Base-by-base conservation (phyloP, 1,140 invertebrate genomes). In the Daktulosphaira vitifoliae region DNA sequence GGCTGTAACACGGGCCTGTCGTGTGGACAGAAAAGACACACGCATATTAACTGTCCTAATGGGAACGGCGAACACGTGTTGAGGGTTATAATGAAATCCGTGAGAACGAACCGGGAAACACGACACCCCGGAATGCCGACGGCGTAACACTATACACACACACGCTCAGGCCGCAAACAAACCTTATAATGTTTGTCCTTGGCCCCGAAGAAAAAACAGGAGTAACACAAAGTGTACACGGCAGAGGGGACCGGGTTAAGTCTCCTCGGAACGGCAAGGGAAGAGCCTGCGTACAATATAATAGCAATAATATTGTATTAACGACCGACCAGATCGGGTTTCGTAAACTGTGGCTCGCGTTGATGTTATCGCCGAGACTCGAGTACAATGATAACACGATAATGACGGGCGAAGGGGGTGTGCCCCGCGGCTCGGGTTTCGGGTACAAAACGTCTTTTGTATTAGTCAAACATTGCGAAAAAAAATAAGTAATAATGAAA, bases 111-210 rank as follows among this genome's bases (percentile, higher is more conserved):
- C 56, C 4, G 44, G 38, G 56, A 48, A 62, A 62, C 56, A 46
- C 56, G 56, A 62, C 56, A 62, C 56, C 56, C 42, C 56, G 56
- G 56, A 62, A 62, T 62, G 56, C 42, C 42, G 56, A 48, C 56
- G 56, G 56, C 56, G 54, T 62, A 62, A 62, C 56, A 62, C 56
- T 62, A 62, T 48, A 62, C 42, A 16, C 53, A 26, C 23, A 7
- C 38, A 33, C 29, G 11, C 29, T 23, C 54, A 39, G 11, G 29
- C 54, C 54, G 54, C 54, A 46, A 59, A 59, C 54, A 46, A 46
- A 59, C 54, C 54, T 46, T 59, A 56, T 56, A 56, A 56, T 44
- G 53, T 46, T 18, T n/a, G 56, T 62, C 42, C 56, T 46, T 62
- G 56, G 39, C 56, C 56, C 18, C 56, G 16, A 46, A 44, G 15